Percentiles rank a stretch among this genome's conserved stretches.
Evolutionary conservation across 1,140 invertebrate genomes (phyloP).

Genomic region (Cephus cinctus): DNA sequence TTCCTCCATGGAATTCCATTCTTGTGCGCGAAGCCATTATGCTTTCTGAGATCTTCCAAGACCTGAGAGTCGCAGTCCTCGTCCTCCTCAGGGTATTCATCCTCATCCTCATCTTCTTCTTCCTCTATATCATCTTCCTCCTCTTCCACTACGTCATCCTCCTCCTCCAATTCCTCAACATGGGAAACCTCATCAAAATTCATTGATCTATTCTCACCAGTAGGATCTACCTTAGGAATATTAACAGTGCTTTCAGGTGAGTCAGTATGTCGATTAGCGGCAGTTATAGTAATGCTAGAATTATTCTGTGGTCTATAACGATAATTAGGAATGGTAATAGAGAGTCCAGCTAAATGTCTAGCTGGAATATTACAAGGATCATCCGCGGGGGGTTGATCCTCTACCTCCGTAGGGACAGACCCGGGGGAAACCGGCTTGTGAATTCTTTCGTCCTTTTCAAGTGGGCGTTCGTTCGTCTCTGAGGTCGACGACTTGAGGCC

Average conservation of each 20-base stretch:
- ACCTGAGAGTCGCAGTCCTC: conserved; percentile 34
- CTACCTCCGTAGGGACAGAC: no score
- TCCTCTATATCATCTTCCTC: conserved; percentile 3
- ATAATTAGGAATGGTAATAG: conserved; percentile 37
- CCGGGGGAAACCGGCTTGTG: no score
- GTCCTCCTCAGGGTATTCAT: no score
- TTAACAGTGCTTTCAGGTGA: conserved; percentile 44
- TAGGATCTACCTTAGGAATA: conserved; percentile 26
- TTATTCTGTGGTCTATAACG: conserved; percentile 23
- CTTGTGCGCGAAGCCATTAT: no score
- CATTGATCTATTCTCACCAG: no score
- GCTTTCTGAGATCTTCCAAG: conserved; percentile 28
- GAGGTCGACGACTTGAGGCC: no score
- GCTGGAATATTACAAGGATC: conserved; percentile 11
- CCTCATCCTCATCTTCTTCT: conserved; percentile 25
- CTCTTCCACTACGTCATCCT: conserved; percentile 7
- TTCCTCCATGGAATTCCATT: no score
- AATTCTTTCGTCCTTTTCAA: no score
- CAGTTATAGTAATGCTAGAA: conserved; percentile 17
- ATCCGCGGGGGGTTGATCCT: neutral
- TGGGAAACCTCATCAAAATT: neutral
- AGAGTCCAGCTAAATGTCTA: conserved; percentile 22
- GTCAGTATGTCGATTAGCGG: conserved; percentile 30
- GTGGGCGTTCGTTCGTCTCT: no score
- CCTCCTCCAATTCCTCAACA: conserved; percentile 10